These are phyloP conservation scores for Heliconius ismenius DNA, from an alignment of 2,888 invertebrate species.

Conservation along the genomic window DNA sequence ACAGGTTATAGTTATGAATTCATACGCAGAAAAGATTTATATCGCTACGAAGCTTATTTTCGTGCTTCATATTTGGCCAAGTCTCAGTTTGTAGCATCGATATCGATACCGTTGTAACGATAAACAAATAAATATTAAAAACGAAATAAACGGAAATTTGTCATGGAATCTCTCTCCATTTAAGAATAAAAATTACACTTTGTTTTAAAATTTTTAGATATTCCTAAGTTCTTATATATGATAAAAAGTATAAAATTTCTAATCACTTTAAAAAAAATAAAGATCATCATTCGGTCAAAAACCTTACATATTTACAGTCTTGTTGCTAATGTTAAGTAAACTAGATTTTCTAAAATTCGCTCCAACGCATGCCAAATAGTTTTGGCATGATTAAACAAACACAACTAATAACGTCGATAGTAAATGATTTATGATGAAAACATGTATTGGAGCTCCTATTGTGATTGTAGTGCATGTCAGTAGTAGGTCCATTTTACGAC, in stretches of 20 bases:
- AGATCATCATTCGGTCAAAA: background rate
- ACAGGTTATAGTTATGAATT: background rate
- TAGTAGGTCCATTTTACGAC: background rate
- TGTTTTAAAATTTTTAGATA: too few relatives aligned
- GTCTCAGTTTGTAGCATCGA: background rate
- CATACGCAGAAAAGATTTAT: background rate
- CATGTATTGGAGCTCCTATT: background rate
- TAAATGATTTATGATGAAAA: constrained; percentile 27
- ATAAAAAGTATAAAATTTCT: background rate
- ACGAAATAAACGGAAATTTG: too few relatives aligned
- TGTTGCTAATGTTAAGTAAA: constrained; percentile 27
- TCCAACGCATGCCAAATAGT: constrained; percentile 38
- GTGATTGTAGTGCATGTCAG: background rate
- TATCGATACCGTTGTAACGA: background rate
- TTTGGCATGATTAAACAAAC: constrained; percentile 32
- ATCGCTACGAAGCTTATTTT: background rate
- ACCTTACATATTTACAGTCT: constrained; percentile 24
- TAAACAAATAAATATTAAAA: background rate
- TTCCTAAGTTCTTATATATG: too few relatives aligned
- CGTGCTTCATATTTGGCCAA: background rate
- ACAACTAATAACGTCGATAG: constrained; percentile 14
- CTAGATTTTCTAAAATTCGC: constrained; percentile 25
- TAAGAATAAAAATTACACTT: too few relatives aligned
- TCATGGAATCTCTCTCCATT: too few relatives aligned
- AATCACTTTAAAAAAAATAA: background rate